Evolutionary conservation across 2,797 vertebrate genomes (phyloP), one percentile per base, ranked within the genome.

Genomic region (Cynopterus sphinx): DNA sequence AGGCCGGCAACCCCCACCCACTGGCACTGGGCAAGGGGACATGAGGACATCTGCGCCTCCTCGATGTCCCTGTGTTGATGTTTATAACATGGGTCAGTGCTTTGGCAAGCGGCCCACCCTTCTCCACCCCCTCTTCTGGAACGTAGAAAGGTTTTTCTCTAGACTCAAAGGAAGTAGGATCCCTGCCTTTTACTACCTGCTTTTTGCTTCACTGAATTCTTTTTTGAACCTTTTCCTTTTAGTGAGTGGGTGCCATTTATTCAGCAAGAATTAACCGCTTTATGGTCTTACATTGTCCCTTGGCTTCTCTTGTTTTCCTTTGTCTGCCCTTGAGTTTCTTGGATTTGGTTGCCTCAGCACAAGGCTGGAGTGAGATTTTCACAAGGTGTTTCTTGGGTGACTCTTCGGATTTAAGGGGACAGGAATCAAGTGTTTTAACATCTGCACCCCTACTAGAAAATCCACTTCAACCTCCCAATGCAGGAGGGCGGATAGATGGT

Each of bases 81-180:
- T 75, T 55, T 85, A 61, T 91, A 91, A 21, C 65, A 11, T 39
- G 63, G 85, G 63, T 90, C 82, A 36, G 41, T 36, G 36, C 57
- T 36, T 93, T 94, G 82, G 73, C 74, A 55, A 59, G 65, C 2
- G 0, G 90, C 78, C 59, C 16, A 22, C 53, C 24, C 57, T 78
- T 31, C 49, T 77, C 70, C 24, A 9, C 33, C 59, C 41, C 5
- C 49, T 89, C 57, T 74, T 86, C 84, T 39, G n/a, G 49, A 63
- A 65, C 78, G 46, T 31, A 75, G 88, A 71, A 83, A 65, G 67
- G 57, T 57, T 88, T 94, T 95, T 67, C 74, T 97, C 33, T 39
- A 13, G 6, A 9, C 77, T 90, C 59, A 39, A 46, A 94, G 59
- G 41, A 85, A 41, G 33, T 49, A 28, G 63, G 78, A 68, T 46